phyloP scores from a whole-genome alignment of 2,113 vertebrate genomes.

The Dicaeum eximium region DNA sequence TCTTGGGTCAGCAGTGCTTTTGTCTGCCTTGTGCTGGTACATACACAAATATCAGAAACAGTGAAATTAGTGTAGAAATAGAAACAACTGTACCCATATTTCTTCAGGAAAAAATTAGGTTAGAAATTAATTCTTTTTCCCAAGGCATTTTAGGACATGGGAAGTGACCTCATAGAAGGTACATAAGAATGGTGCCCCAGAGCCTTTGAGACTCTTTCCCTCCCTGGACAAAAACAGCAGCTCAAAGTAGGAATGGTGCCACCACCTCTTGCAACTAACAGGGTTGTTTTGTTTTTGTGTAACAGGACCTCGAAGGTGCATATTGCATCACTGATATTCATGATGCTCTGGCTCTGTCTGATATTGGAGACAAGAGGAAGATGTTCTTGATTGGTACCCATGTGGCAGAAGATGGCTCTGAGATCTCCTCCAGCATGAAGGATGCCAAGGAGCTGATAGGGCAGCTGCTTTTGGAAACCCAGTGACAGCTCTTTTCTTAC shows the following conservation, averaged over 20 bases:
- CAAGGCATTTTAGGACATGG: background rate
- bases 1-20: background rate
- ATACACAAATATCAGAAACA: background rate
- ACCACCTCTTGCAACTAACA: background rate
- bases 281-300: background rate
- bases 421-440: conserved; percentile 78
- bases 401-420: conserved; percentile 70
- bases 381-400: conserved; percentile 88
- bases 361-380: conserved; percentile 80
- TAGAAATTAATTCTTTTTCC: background rate
- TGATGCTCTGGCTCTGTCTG: conserved; percentile 80
- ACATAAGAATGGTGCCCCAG: background rate
- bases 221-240: background rate
- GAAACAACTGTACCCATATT: background rate
- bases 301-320: conserved; percentile 84
- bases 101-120: background rate
- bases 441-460: conserved; percentile 86
- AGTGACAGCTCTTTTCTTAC: conserved; percentile 13
- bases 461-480: conserved; percentile 75
- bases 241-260: background rate
- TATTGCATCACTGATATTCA: conserved; percentile 88
- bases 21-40: background rate
- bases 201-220: background rate
- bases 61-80: background rate
- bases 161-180: background rate